These are phyloP conservation scores for Siniperca chuatsi DNA, from an alignment of 2,113 vertebrate genomes.

Conservation along the genomic window DNA sequence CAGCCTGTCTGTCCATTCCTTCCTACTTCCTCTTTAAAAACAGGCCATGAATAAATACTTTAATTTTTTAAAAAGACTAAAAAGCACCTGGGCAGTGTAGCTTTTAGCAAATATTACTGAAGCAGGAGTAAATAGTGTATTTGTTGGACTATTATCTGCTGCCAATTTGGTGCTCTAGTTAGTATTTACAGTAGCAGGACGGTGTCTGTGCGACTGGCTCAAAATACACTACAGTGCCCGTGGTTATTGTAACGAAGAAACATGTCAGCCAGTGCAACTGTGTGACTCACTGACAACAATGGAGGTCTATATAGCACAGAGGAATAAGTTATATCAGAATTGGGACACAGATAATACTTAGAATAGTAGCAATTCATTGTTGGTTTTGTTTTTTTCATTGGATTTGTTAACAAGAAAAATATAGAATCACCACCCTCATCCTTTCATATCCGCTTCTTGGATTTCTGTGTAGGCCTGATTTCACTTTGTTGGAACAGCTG, in stretches of 20 bases:
- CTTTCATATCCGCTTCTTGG: not conserved
- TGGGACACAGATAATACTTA: not conserved
- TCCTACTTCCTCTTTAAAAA: not conserved
- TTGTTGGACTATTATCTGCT: not conserved
- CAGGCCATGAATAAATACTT: not conserved
- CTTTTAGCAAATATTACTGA: not conserved
- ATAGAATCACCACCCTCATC: not conserved
- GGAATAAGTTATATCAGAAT: not conserved
- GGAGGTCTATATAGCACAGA: not conserved
- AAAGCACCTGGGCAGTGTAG: not conserved
- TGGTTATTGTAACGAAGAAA: not conserved
- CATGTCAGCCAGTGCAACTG: not conserved
- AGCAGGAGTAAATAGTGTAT: not conserved
- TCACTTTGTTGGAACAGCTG: slow-evolving; percentile 22
- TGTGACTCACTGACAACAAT: slow-evolving; percentile 6
- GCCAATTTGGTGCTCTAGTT: not conserved
- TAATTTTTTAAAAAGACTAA: not conserved
- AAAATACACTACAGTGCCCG: not conserved
- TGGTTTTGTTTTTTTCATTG: not conserved
- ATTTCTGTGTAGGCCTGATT: not conserved
- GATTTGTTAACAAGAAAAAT: not conserved
- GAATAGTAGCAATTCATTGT: not conserved
- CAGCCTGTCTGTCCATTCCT: not conserved
- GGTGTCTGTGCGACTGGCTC: not conserved
- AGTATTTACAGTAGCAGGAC: not conserved